Conservation (phyloP, 2,888 invertebrate genomes). For the Anoncus sp. region DNA sequence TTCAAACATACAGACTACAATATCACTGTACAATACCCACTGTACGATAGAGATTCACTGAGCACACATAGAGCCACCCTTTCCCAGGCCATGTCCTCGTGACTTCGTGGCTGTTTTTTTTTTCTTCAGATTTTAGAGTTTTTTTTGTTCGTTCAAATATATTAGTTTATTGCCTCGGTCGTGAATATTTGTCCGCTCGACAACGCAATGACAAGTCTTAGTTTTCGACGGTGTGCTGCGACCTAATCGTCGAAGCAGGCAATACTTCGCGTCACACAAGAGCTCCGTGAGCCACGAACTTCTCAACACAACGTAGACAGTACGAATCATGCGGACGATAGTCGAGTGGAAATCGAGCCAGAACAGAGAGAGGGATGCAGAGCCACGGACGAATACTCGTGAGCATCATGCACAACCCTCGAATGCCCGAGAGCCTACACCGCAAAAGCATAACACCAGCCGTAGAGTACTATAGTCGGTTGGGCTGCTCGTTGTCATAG, state of each 20-base stretch:
- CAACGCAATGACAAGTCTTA: conserved; percentile 60
- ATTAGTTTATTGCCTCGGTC: not conserved
- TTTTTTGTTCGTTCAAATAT: not conserved
- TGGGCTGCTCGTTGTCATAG: conserved; percentile 39
- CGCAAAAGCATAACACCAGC: conserved; percentile 72
- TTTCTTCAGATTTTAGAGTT: not conserved
- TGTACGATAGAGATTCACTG: conserved; percentile 30
- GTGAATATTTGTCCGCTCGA: conserved; percentile 19
- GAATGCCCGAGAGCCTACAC: conserved; percentile 70
- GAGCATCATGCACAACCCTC: conserved; percentile 61
- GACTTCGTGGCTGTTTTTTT: not conserved
- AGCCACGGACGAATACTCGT: conserved; percentile 35
- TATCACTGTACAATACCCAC: conserved; percentile 18
- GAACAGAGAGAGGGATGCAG: conserved; percentile 29
- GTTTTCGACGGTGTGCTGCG: conserved; percentile 75
- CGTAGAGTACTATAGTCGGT: conserved; percentile 44
- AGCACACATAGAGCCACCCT: conserved; percentile 18
- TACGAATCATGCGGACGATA: conserved; percentile 73
- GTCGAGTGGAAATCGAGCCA: conserved; percentile 72
- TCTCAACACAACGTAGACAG: conserved; percentile 45
- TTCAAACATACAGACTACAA: not conserved
- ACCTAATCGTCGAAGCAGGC: conserved; percentile 67
- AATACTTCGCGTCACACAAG: conserved; percentile 10
- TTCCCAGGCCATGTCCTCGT: conserved; percentile 2
- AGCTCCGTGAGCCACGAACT: conserved; percentile 67